Evolutionary conservation across 1,140 invertebrate genomes (phyloP), one percentile per base, ranked within the genome.

Genomic region (Pseudobourletiella spinata): DNA sequence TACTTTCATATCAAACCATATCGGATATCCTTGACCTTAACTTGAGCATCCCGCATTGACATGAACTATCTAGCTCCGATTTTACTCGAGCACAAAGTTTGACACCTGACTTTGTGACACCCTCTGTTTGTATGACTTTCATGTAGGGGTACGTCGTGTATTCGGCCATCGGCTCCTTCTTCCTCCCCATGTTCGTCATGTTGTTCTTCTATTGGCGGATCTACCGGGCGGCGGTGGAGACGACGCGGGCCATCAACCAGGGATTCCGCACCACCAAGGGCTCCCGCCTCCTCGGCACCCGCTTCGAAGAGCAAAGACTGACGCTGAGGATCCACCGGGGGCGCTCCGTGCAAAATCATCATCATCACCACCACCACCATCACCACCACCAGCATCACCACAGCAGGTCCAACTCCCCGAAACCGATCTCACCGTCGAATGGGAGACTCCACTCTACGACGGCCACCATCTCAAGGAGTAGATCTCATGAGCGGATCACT

Each of bases 161-260:
- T 77, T 94, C 91, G 3, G 92, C 93, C 1, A 82, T 95, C 24
- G 91, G 93, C 8, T 95, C 91, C 54, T 98, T 98, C 82, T 95
- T 93, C 75, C 86, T 97, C 70, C 94, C 95, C 14, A 93, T 94
- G 85, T 83, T 93, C 67, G 86, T 97, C 32, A 96, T 97, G 89
- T 79, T 95, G 54, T 95, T 96, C 80, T 91, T 98, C 77, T 97
- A 98, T 77, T 92, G 91, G 82, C 81, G 89, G 65, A 97, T 98
- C 69, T 97, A 97, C 78, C 83, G 86, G 59, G 91, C 91, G 0
- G 92, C 92, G 18, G 84, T 91, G 2, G 84, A 87, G 62, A 94
- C 92, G 0, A 93, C 91, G 0, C 84, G 85, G 66, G 89, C 91
- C 28, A 89, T 95, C 70, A 92, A 92, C 77, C 88, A 89, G 64